These are phyloP conservation scores for Dioctria linearis DNA, from an alignment of 2,888 invertebrate genomes.

Conservation along the genomic window DNA sequence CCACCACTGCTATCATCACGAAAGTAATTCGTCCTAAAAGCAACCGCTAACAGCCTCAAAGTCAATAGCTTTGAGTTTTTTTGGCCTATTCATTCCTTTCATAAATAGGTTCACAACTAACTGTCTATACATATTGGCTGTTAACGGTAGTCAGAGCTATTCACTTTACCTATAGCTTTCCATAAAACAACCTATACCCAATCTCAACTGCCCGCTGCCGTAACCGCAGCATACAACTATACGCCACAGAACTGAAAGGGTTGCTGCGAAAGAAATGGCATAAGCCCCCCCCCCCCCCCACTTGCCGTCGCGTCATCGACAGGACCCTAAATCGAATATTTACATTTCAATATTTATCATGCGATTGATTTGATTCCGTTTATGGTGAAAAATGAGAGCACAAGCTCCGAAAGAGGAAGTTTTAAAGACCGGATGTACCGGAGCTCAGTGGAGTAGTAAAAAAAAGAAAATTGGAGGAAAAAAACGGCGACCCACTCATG, in stretches of 20 bases:
- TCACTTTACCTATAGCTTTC: slow-evolving; percentile 16
- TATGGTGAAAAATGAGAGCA: slow-evolving; percentile 38
- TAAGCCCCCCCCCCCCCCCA: background rate
- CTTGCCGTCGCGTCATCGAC: background rate
- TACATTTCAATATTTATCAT: slow-evolving; percentile 58
- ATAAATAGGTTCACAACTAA: slow-evolving; percentile 32
- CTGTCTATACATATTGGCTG: background rate
- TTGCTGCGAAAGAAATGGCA: slow-evolving; percentile 8
- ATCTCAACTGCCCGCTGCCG: background rate
- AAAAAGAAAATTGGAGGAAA: background rate
- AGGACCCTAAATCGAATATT: slow-evolving; percentile 56
- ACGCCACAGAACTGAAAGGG: slow-evolving; percentile 22
- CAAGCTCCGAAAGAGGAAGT: slow-evolving; percentile 3
- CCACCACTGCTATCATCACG: slow-evolving; percentile 21
- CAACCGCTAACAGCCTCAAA: slow-evolving; percentile 54
- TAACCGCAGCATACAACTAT: slow-evolving; percentile 2
- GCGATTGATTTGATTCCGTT: slow-evolving; percentile 54
- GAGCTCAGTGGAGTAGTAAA: no score
- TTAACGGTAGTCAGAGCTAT: background rate
- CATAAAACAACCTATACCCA: background rate
- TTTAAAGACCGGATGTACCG: background rate
- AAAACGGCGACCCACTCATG: slow-evolving; percentile 18
- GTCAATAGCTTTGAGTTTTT: slow-evolving; percentile 54
- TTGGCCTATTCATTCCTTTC: slow-evolving; percentile 43
- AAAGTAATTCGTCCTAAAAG: slow-evolving; percentile 52